Evolutionary conservation across 2,888 invertebrate genomes (phyloP).

Genomic region (Caenorhabditis wallacei): DNA sequence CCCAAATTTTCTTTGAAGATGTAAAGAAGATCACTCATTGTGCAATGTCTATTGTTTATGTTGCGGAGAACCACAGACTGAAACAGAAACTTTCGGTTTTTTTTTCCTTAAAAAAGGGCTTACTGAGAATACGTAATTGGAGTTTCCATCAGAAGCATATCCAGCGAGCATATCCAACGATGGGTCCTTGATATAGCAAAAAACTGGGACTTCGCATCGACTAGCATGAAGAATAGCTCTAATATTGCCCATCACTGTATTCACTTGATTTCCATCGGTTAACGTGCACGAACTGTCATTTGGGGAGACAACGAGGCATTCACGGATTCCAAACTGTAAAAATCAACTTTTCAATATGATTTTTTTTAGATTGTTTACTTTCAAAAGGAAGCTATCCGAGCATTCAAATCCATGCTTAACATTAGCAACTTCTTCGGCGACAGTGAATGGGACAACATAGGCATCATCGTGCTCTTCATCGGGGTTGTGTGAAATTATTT

Average conservation of each 20-base stretch:
- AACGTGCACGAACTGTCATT: slow-evolving; percentile 17
- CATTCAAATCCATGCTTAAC: slow-evolving; percentile 35
- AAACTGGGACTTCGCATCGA: slow-evolving; percentile 58
- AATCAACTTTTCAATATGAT: neutral
- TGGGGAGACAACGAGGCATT: slow-evolving; percentile 36
- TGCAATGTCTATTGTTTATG: slow-evolving; percentile 38
- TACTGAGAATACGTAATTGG: slow-evolving; percentile 22
- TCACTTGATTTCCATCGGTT: slow-evolving; percentile 35
- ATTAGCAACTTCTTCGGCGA: slow-evolving; percentile 35
- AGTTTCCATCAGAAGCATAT: slow-evolving; percentile 55
- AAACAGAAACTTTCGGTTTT: neutral
- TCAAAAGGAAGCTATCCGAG: neutral
- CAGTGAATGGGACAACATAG: slow-evolving; percentile 15
- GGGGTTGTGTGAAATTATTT: neutral
- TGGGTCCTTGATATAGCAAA: slow-evolving; percentile 36
- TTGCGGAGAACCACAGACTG: slow-evolving; percentile 34
- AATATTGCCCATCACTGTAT: slow-evolving; percentile 49
- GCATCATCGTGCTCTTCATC: slow-evolving; percentile 15
- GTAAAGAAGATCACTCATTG: slow-evolving; percentile 32
- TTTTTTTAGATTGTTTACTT: slow-evolving; percentile 5
- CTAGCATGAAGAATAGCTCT: slow-evolving; percentile 29
- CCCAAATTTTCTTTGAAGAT: slow-evolving; percentile 59
- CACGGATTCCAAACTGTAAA: slow-evolving; percentile 52
- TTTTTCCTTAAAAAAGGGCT: neutral
- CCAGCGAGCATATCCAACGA: slow-evolving; percentile 35